Conservation (phyloP, 2,888 invertebrate genomes). For the Flexamia atlantica region DNA sequence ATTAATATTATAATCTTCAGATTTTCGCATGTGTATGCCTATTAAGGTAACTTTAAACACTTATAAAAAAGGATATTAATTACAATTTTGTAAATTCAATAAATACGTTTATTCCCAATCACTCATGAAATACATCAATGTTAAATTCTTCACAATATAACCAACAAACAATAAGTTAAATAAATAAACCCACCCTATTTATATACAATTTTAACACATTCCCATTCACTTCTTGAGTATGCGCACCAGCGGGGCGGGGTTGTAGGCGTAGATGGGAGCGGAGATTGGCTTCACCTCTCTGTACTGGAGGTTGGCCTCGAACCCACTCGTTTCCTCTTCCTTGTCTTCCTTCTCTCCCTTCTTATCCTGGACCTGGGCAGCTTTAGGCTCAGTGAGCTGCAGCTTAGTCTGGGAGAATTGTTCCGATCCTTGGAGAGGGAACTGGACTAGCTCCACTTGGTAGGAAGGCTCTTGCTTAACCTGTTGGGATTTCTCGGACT, state of each 20-base stretch:
- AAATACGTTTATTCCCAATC: too few relatives aligned
- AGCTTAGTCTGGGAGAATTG: slow-evolving; percentile 48
- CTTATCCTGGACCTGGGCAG: slow-evolving; percentile 1
- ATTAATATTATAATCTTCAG: too few relatives aligned
- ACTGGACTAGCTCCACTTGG: slow-evolving; percentile 25
- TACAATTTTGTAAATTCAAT: too few relatives aligned
- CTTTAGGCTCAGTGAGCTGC: slow-evolving; percentile 6
- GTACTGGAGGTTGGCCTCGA: slow-evolving; percentile 43
- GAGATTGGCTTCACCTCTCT: slow-evolving; percentile 47
- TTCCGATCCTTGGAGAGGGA: slow-evolving; percentile 17
- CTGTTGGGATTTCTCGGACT: background rate
- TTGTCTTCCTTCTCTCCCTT: slow-evolving; percentile 12
- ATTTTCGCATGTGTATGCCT: too few relatives aligned
- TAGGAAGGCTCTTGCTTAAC: slow-evolving; percentile 6
- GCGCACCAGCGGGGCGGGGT: slow-evolving; percentile 35
- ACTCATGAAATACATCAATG: too few relatives aligned
- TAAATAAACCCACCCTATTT: background rate
- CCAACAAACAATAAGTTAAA: background rate
- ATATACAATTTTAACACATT: background rate
- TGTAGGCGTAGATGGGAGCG: slow-evolving; percentile 45
- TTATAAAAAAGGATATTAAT: too few relatives aligned
- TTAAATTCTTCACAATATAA: too few relatives aligned
- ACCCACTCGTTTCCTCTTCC: slow-evolving; percentile 31
- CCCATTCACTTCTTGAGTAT: slow-evolving; percentile 33
- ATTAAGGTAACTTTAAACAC: too few relatives aligned